Evolutionary conservation across 2,113 vertebrate genomes (phyloP).

Genomic region (Hemibagrus wyckioides): DNA sequence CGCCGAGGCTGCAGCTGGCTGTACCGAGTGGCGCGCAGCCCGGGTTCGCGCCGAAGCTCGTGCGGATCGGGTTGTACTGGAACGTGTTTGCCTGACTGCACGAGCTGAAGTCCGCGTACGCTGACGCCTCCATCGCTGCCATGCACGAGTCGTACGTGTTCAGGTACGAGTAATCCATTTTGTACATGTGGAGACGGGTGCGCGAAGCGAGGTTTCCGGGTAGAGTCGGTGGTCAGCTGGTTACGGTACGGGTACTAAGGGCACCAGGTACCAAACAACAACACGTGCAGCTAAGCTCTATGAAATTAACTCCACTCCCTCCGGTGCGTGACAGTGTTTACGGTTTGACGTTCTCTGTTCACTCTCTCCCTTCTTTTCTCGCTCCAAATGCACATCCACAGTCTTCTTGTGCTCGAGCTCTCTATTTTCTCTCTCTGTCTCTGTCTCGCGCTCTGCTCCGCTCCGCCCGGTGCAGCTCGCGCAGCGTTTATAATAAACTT

Average conservation of each 20-base stretch:
- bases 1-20: slow-evolving; percentile 97
- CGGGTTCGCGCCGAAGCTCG: slow-evolving; percentile 97
- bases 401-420: slow-evolving; percentile 8
- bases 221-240: not conserved
- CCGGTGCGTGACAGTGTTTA: not conserved
- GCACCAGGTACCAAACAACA: not conserved
- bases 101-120: slow-evolving; percentile 99
- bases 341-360: not conserved
- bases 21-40: slow-evolving; percentile 98
- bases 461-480: slow-evolving; percentile 60
- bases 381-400: slow-evolving; percentile 13
- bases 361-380: slow-evolving; percentile 14
- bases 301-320: not conserved
- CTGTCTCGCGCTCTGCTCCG: slow-evolving; percentile 50
- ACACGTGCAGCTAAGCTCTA: not conserved
- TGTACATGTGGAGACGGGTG: slow-evolving; percentile 87
- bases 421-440: slow-evolving; percentile 7
- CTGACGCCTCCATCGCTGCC: slow-evolving; percentile 99
- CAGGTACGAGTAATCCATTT: slow-evolving; percentile 99
- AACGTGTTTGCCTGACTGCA: slow-evolving; percentile 99
- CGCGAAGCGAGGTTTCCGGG: not conserved
- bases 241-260: not conserved
- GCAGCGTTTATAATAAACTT: slow-evolving; percentile 80
- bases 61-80: slow-evolving; percentile 99
- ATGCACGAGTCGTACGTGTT: slow-evolving; percentile 99